Percentiles rank a stretch among this genome's conserved stretches.
Conservation (phyloP, 30 jellyfish, hydroid and myxozoan species). For the Rhopilema esculentum region DNA sequence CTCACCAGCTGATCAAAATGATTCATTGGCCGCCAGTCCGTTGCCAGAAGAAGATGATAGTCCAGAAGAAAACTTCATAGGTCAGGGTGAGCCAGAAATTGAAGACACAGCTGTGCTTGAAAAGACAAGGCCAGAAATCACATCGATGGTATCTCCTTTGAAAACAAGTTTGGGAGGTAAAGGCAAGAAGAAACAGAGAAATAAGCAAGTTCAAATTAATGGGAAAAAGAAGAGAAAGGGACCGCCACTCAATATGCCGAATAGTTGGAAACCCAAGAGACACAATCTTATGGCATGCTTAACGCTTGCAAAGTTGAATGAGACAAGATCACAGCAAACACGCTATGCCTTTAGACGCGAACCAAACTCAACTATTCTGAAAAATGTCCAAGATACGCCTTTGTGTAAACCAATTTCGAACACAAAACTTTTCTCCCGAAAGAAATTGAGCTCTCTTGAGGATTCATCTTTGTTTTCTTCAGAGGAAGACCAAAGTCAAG, state of each 20-base stretch:
- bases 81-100: no score
- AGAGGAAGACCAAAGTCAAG: neutral
- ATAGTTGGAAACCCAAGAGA: neutral
- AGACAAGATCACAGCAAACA: neutral
- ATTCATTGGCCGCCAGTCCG: no score
- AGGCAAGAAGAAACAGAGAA: neutral
- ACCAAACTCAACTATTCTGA: conserved; percentile 8
- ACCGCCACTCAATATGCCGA: conserved; percentile 28
- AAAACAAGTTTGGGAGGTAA: no score
- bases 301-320: neutral
- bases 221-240: neutral
- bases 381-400: neutral
- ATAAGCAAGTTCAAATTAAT: neutral
- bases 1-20: no score
- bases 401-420: neutral
- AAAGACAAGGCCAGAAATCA: neutral
- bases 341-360: neutral
- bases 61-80: no score
- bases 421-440: neutral
- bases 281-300: neutral
- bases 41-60: no score
- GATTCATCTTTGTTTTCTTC: neutral
- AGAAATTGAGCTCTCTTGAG: neutral
- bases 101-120: neutral
- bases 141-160: neutral